Percentiles rank a stretch among this genome's conserved stretches.
Evolutionary conservation across 2,113 vertebrate species (phyloP).

Genomic region (Tonatia bakeri): DNA sequence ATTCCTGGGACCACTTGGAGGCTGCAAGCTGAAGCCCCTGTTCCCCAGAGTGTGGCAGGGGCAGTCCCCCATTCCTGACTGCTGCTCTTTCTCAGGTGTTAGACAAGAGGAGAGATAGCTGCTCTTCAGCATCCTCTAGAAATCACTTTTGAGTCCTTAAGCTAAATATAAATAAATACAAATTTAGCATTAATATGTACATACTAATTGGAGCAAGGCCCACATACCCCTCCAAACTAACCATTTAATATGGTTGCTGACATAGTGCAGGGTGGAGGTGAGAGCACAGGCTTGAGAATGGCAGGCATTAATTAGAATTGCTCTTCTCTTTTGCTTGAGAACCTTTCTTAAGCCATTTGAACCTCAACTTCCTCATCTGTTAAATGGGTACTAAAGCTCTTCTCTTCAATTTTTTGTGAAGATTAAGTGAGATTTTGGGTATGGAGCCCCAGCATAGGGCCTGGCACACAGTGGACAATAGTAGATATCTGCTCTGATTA

Average conservation of each 20-base stretch:
- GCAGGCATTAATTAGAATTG: not conserved
- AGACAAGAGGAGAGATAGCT: not conserved
- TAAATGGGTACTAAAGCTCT: not conserved
- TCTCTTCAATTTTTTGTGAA: not conserved
- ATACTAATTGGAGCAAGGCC: not conserved
- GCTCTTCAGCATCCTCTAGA: not conserved
- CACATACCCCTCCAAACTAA: not conserved
- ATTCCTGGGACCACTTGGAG: not conserved
- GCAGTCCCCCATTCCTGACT: not conserved
- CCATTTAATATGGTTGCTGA: not conserved
- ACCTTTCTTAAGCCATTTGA: not conserved
- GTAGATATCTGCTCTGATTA: not conserved
- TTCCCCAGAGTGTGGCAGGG: not conserved
- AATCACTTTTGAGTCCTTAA: not conserved
- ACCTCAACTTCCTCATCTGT: conserved; percentile 1
- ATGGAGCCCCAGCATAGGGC: not conserved
- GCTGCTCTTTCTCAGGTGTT: not conserved
- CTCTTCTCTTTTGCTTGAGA: not conserved
- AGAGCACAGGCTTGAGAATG: not conserved
- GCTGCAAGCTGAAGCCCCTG: not conserved
- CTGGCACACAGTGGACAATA: not conserved
- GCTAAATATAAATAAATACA: not conserved
- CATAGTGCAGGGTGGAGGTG: not conserved
- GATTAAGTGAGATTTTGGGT: not conserved
- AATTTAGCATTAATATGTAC: not conserved